Conservation (phyloP, 2,797 vertebrate species). For the Lutjanus campechanus region DNA sequence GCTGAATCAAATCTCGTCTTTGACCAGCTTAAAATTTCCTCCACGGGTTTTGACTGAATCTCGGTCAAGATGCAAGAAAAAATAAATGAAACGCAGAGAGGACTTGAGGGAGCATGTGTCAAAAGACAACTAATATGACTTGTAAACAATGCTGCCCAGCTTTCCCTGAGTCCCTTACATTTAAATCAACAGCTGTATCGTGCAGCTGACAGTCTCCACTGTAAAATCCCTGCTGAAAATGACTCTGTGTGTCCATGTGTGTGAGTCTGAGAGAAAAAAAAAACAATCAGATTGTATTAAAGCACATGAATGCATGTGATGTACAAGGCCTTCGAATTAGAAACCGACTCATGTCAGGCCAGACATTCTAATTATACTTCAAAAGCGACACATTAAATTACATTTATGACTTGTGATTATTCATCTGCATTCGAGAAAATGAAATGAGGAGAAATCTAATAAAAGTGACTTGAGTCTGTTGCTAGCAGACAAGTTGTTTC, state of each 20-base stretch:
- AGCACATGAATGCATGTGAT: constrained; percentile 4
- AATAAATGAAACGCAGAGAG: constrained; percentile 15
- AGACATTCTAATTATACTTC: constrained; percentile 57
- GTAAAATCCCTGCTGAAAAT: constrained; percentile 35
- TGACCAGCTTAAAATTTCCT: constrained; percentile 15
- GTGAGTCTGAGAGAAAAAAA: constrained; percentile 10
- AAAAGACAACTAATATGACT: constrained; percentile 49
- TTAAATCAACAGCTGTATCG: constrained; percentile 52
- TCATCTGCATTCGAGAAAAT: constrained; percentile 40
- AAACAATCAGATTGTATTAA: constrained; percentile 34
- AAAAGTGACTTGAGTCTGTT: constrained; percentile 49
- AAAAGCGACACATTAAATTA: constrained; percentile 51
- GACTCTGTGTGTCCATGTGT: constrained; percentile 15
- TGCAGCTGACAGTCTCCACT: constrained; percentile 40
- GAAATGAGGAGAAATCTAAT: constrained; percentile 49
- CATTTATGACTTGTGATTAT: constrained; percentile 51
- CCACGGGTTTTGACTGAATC: constrained; percentile 25
- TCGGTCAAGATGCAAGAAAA: constrained; percentile 13
- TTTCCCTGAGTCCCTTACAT: constrained; percentile 31
- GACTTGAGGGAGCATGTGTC: constrained; percentile 43
- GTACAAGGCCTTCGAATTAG: constrained; percentile 13
- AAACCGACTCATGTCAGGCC: constrained; percentile 33
- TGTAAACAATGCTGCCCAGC: constrained; percentile 45
- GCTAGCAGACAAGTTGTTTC: constrained; percentile 41
- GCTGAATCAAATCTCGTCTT: constrained; percentile 7